Conservation (phyloP, 1,140 invertebrate species). For the Hycleus phaleratus region DNA sequence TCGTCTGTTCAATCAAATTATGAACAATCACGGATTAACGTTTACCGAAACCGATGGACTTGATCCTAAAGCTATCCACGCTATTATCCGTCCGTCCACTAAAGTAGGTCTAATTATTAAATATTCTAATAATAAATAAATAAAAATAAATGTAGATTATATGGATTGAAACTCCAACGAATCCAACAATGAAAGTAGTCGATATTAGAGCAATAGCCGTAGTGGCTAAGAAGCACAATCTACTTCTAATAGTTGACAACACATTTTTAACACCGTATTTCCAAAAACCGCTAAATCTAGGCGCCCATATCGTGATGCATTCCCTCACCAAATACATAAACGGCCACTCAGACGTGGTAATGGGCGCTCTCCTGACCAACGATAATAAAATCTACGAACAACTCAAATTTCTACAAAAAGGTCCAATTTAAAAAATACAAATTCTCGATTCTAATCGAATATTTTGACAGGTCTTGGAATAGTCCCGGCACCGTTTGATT, state of each 20-base stretch:
- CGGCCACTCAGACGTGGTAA: conserved; percentile 77
- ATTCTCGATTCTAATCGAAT: background rate
- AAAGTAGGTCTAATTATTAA: conserved; percentile 52
- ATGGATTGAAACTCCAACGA: conserved; percentile 98
- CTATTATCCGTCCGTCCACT: conserved; percentile 72
- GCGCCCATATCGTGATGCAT: conserved; percentile 72
- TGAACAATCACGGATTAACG: conserved; percentile 60
- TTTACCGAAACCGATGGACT: conserved; percentile 77
- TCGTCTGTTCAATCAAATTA: conserved; percentile 54
- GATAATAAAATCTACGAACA: conserved; percentile 60
- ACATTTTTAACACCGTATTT: conserved; percentile 80
- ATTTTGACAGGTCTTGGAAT: conserved; percentile 49
- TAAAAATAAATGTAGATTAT: background rate
- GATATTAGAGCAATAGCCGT: conserved; percentile 76
- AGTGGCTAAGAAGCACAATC: conserved; percentile 50
- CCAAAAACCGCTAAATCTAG: conserved; percentile 68
- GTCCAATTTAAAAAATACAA: conserved; percentile 45
- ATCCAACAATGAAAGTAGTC: conserved; percentile 88
- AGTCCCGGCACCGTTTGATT: conserved; percentile 95
- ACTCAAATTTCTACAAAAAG: conserved; percentile 84
- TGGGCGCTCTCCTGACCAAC: conserved; percentile 55
- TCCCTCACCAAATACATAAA: conserved; percentile 85
- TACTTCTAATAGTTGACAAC: conserved; percentile 91
- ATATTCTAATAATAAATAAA: background rate
- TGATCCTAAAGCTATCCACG: conserved; percentile 56